Conservation (phyloP, 2,888 invertebrate species). For the Synanthedon andrenaeformis region DNA sequence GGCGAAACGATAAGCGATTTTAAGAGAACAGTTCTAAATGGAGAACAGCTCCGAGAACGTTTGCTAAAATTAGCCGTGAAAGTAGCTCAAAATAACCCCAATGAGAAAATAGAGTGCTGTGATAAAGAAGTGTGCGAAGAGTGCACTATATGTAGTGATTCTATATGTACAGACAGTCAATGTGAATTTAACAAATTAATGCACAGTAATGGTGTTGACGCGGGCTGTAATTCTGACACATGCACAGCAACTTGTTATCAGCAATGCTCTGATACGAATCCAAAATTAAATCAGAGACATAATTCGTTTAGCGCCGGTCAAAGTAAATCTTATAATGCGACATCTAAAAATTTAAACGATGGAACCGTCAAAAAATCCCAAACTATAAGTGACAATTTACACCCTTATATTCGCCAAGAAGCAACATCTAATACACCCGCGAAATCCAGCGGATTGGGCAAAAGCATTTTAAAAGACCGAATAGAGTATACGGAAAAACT, state of each 20-base stretch:
- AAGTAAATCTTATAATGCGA: conserved; percentile 43
- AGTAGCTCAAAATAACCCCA: conserved; percentile 50
- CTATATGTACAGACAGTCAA: conserved; percentile 64
- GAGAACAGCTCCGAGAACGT: conserved; percentile 75
- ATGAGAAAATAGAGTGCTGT: conserved; percentile 65
- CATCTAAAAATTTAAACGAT: conserved; percentile 36
- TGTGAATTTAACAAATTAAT: conserved; percentile 62
- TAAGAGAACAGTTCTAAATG: conserved; percentile 68
- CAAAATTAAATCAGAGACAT: conserved; percentile 53
- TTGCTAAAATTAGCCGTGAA: conserved; percentile 73
- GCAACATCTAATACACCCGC: conserved; percentile 30
- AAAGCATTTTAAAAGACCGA: conserved; percentile 51
- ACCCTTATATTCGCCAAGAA: conserved; percentile 67
- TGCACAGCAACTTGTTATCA: conserved; percentile 55
- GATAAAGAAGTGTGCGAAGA: conserved; percentile 65
- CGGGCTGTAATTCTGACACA: conserved; percentile 55
- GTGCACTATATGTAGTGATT: conserved; percentile 64
- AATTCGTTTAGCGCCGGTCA: conserved; percentile 62
- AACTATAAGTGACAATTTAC: conserved; percentile 56
- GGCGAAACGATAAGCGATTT: conserved; percentile 53
- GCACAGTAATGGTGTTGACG: conserved; percentile 55
- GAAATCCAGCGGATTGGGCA: conserved; percentile 34
- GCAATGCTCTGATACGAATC: conserved; percentile 39
- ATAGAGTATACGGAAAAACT: conserved; percentile 64
- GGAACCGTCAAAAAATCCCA: conserved; percentile 58